Base-by-base conservation (phyloP, 2,888 invertebrate species). In the Protodeltote pygarga region DNA sequence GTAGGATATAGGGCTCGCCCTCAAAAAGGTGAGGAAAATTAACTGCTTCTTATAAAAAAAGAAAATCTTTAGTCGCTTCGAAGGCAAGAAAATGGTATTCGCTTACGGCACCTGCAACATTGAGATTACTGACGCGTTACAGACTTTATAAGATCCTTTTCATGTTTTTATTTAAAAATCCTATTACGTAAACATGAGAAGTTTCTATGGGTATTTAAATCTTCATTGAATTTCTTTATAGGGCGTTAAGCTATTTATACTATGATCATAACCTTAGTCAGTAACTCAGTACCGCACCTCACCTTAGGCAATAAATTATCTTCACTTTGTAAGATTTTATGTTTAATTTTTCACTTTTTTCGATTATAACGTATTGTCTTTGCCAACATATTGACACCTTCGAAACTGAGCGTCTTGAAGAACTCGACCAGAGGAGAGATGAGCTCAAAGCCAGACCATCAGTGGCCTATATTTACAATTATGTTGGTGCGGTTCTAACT, bases 41-140 rank as follows among this genome's bases (percentile, higher is more conserved):
- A 17, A 34, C 27, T 32, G 31, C 3, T 24, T 11, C 31, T 39
- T 32, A 25, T 38, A 21, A 52, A 60, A 39, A 44, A 34, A n/a
- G 3, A 16, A 28, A 33, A 23, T 35, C 31, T 5, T 55, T 29
- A 21, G 19, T 13, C 11, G 34, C 8, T 21, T 15, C 23, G n/a
- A 24, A 27, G 39, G 15, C 13, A n/a, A 10, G 3, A 15, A 19
- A 64, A 41, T 28, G 27, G 37, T 20, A 37, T 10, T 27, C 15
- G 23, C 17, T 45, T 29, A 17, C 14, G 38, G 13, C 44, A 51
- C 47, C 42, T 62, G 51, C 46, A 52, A 25, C 23, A 14, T 10
- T 2, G n/a, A 13, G 29, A 31, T 50, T 37, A 49, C 25, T 9
- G 20, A 62, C 52, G 35, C 41, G 29, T 37, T 52, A 31, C 38